A percentile compares a stretch with the other conserved stretches of the same genome.
Conservation (phyloP, 2,797 vertebrate species). For the Sebastes matsubarae region DNA sequence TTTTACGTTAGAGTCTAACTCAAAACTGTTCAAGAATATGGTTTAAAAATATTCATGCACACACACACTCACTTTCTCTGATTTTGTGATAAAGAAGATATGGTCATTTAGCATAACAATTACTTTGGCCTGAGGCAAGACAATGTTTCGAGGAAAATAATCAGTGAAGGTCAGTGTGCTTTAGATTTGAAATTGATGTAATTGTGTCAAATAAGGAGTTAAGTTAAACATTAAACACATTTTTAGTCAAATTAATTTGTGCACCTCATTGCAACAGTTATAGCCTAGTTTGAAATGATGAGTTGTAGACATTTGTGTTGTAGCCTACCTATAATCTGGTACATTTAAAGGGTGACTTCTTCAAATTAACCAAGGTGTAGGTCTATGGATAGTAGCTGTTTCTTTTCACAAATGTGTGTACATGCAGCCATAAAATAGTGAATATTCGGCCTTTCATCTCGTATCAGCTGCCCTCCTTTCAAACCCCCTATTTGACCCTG, state of each 20-base stretch:
- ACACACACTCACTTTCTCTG: background rate
- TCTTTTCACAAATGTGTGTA: background rate
- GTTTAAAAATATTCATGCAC: background rate
- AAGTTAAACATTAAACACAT: background rate
- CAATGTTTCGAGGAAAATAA: background rate
- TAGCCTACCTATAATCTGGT: background rate
- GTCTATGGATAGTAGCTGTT: background rate
- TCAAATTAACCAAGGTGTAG: background rate
- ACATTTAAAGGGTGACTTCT: background rate
- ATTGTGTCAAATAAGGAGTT: background rate
- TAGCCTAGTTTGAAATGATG: background rate
- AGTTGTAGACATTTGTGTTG: background rate
- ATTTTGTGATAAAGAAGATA: background rate
- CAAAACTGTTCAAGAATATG: conserved; percentile 1
- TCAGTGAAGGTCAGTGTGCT: background rate
- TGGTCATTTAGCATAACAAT: conserved; percentile 6
- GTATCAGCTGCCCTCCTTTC: background rate
- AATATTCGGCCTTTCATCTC: background rate
- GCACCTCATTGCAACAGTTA: background rate
- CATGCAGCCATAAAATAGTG: background rate
- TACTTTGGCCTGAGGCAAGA: background rate
- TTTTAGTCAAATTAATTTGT: background rate
- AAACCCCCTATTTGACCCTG: conserved; percentile 26
- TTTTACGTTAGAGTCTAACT: conserved; percentile 2
- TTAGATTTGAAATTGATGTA: background rate